Conservation (phyloP, 2,888 invertebrate genomes). For the Meiosimyza platycephala region DNA sequence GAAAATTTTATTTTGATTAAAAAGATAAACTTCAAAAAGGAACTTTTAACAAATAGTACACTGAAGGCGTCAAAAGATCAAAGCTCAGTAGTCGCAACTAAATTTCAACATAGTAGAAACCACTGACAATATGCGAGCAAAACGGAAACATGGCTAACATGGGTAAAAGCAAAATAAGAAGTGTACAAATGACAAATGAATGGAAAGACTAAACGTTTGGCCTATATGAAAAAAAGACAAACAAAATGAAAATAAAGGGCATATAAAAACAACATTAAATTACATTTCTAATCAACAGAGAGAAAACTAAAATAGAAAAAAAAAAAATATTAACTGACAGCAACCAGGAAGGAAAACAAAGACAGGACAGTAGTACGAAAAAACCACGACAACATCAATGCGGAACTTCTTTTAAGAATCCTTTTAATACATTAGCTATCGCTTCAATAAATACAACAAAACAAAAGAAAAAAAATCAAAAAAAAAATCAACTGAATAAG, state of each 20-base stretch:
- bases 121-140: background rate
- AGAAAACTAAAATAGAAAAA: background rate
- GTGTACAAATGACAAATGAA: background rate
- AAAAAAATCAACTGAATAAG: background rate
- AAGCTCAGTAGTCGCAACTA: background rate
- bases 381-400: conserved; percentile 7
- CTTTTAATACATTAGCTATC: conserved; percentile 25
- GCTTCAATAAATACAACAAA: conserved; percentile 25
- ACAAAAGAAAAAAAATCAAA: conserved; percentile 11
- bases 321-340: background rate
- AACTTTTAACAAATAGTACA: background rate
- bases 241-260: background rate
- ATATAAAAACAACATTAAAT: conserved; percentile 20
- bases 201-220: conserved; percentile 8
- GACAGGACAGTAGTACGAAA: background rate
- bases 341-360: background rate
- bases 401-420: conserved; percentile 11
- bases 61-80: background rate
- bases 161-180: background rate
- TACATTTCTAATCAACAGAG: conserved; percentile 22
- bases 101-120: background rate
- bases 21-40: background rate
- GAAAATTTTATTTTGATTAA: background rate
- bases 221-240: background rate
- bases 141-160: background rate